phyloP scores from a whole-genome alignment of 2,797 vertebrate species.

The Dallia pectoralis region DNA sequence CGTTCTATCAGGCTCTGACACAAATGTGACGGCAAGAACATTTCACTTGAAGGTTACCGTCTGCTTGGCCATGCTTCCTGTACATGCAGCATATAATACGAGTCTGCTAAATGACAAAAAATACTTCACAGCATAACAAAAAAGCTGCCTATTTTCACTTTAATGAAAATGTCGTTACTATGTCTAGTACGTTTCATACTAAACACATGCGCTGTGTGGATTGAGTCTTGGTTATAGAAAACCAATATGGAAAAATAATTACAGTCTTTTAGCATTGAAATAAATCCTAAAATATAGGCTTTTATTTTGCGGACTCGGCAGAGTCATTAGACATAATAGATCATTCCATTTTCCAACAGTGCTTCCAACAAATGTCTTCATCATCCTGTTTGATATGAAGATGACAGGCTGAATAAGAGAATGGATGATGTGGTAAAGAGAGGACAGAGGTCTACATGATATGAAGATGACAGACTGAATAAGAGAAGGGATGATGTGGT shows the following conservation, averaged over 20 bases:
- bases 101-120: not conserved
- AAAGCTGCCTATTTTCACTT: not conserved
- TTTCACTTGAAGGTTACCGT: constrained; percentile 56
- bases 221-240: not conserved
- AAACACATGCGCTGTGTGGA: not conserved
- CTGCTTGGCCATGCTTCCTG: constrained; percentile 42
- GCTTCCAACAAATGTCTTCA: not conserved
- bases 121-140: not conserved
- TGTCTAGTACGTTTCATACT: not conserved
- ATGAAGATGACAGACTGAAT: not conserved
- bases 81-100: constrained; percentile 20
- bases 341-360: not conserved
- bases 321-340: not conserved
- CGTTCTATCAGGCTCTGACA: constrained; percentile 15
- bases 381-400: not conserved
- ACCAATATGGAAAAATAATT: not conserved
- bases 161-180: not conserved
- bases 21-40: constrained; percentile 38
- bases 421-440: not conserved
- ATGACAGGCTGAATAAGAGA: not conserved
- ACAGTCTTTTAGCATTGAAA: not conserved
- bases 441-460: not conserved
- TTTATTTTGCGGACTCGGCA: not conserved
- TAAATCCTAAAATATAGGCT: not conserved
- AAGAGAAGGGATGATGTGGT: no score